Evolutionary conservation across 1,140 invertebrate genomes (phyloP).

Genomic region (Drosophila aff.): DNA sequence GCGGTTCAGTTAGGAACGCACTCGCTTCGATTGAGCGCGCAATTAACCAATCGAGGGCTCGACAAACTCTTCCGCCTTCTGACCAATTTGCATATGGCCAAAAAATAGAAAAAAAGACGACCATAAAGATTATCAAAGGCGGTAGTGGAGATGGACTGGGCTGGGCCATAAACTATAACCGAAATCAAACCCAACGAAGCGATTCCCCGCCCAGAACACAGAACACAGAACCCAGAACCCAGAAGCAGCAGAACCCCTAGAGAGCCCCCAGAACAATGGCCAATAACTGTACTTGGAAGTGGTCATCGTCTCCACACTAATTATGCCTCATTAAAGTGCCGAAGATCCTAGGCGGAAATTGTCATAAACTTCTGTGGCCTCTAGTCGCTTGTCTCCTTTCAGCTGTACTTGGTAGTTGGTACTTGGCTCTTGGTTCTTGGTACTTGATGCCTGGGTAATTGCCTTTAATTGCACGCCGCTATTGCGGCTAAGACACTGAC

Average conservation of each 20-base stretch:
- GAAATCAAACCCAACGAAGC: conserved; percentile 66
- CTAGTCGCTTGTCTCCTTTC: conserved; percentile 15
- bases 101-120: conserved; percentile 3
- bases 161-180: conserved; percentile 50
- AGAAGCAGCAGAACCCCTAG: background rate
- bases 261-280: conserved; percentile 68
- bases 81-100: conserved; percentile 51
- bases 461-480: conserved; percentile 65
- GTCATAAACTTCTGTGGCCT: conserved; percentile 28
- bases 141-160: conserved; percentile 46
- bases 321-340: conserved; percentile 77
- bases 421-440: background rate
- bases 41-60: conserved; percentile 53
- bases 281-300: conserved; percentile 71
- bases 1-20: conserved; percentile 26
- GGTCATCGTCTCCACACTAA: conserved; percentile 46
- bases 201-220: conserved; percentile 45
- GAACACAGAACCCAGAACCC: conserved; percentile 3
- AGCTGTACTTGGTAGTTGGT: conserved; percentile 17
- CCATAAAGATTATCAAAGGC: conserved; percentile 69
- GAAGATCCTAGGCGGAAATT: conserved; percentile 80
- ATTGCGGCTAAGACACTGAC: conserved; percentile 82
- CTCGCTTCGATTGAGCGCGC: conserved; percentile 67
- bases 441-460: conserved; percentile 53
- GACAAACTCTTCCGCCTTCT: conserved; percentile 64